Evolutionary conservation across 2,888 invertebrate species (phyloP).

Genomic region (Agriotes lineatus): DNA sequence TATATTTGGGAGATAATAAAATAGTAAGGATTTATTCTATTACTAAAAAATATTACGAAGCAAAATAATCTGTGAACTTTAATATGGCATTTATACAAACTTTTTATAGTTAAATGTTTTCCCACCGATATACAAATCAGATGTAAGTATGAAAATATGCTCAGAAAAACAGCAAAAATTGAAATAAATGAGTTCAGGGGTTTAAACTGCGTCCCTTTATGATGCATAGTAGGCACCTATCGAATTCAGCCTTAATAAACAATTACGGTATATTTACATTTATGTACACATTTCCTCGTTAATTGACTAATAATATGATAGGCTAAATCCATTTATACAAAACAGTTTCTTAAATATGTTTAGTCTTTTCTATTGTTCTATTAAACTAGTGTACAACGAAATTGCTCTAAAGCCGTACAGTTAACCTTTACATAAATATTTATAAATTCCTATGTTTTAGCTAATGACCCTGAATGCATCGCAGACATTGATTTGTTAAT

Average conservation of each 20-base stretch:
- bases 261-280: slow-evolving; percentile 19
- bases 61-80: not conserved
- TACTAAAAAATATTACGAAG: no score
- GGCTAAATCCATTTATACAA: slow-evolving; percentile 8
- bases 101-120: no score
- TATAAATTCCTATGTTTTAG: not conserved
- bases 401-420: no score
- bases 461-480: not conserved
- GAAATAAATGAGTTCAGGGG: no score
- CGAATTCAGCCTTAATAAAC: slow-evolving; percentile 37
- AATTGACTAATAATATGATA: slow-evolving; percentile 42
- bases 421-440: not conserved
- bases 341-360: not conserved
- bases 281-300: slow-evolving; percentile 21
- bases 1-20: no score
- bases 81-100: not conserved
- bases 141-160: no score
- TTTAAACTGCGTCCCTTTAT: not conserved
- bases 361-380: no score
- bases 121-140: no score
- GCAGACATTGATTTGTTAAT: not conserved
- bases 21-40: no score
- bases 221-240: slow-evolving; percentile 39
- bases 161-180: no score
- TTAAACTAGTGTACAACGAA: no score